Conservation (phyloP, 2,888 invertebrate species). For the Reticulitermes lucifugus region DNA sequence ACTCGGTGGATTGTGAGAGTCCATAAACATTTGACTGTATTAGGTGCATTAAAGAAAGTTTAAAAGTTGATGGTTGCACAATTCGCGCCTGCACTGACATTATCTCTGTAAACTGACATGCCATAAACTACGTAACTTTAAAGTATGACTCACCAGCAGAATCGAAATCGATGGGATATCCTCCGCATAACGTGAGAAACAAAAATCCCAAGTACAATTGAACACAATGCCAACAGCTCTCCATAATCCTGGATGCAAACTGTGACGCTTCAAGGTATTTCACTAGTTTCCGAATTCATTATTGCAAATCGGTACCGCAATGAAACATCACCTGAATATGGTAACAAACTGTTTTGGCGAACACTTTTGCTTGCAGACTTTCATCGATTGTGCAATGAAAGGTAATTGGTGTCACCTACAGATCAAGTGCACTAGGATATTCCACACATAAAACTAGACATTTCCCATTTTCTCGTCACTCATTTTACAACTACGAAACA, state of each 20-base stretch:
- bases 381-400: conserved; percentile 13
- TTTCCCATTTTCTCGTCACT: background rate
- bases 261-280: conserved; percentile 30
- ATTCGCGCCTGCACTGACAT: background rate
- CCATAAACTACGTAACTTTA: conserved; percentile 1
- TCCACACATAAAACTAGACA: conserved; percentile 1
- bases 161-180: conserved; percentile 60
- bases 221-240: conserved; percentile 56
- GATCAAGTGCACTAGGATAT: background rate
- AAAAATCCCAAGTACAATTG: conserved; percentile 59
- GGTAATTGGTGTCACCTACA: background rate
- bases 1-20: no score
- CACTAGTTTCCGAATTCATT: conserved; percentile 26
- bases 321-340: conserved; percentile 24
- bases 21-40: no score
- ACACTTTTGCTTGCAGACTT: conserved; percentile 29
- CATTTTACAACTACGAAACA: background rate
- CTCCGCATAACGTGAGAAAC: conserved; percentile 62
- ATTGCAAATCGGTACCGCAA: conserved; percentile 17
- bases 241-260: conserved; percentile 57
- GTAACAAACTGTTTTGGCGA: conserved; percentile 25
- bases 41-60: background rate
- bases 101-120: background rate
- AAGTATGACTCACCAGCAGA: conserved; percentile 58
- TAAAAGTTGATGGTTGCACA: background rate